Conservation (phyloP, 2,797 vertebrate species). For the Malurus splendens region DNA sequence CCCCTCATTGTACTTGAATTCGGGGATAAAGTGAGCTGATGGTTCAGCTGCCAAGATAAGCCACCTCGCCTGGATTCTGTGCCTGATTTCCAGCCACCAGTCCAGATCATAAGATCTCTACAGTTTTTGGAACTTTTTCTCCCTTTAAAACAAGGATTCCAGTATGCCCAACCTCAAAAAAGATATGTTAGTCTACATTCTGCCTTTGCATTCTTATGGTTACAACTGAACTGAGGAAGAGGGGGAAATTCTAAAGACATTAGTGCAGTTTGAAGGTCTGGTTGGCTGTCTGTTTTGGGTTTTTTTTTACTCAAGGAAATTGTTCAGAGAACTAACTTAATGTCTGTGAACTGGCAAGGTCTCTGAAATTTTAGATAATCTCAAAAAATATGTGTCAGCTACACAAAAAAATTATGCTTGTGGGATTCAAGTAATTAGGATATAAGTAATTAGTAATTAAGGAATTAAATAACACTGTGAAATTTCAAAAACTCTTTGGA, state of each 20-base stretch:
- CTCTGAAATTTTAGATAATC: neutral
- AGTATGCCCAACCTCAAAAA: neutral
- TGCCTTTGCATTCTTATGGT: neutral
- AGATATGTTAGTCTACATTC: neutral
- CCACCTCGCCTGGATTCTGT: neutral
- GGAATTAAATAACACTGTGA: neutral
- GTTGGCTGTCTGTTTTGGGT: neutral
- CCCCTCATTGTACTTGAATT: neutral
- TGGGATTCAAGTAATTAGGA: neutral
- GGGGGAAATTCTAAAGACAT: neutral
- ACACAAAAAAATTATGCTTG: neutral
- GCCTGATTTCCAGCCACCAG: neutral
- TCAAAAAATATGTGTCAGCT: neutral
- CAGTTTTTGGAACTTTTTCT: neutral
- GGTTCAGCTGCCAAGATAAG: neutral
- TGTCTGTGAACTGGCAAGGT: neutral
- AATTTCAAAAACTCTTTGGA: neutral
- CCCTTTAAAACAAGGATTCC: neutral
- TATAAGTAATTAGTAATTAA: slow-evolving; percentile 11
- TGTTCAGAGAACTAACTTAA: neutral
- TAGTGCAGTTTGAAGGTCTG: neutral
- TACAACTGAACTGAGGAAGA: neutral
- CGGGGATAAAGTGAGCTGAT: neutral
- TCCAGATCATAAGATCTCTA: neutral
- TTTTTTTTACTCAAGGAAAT: neutral